A percentile compares a stretch with the other conserved stretches of the same genome.
Evolutionary conservation across 2,888 invertebrate genomes (phyloP).

Genomic region (Stenchaetothrips biformis): DNA sequence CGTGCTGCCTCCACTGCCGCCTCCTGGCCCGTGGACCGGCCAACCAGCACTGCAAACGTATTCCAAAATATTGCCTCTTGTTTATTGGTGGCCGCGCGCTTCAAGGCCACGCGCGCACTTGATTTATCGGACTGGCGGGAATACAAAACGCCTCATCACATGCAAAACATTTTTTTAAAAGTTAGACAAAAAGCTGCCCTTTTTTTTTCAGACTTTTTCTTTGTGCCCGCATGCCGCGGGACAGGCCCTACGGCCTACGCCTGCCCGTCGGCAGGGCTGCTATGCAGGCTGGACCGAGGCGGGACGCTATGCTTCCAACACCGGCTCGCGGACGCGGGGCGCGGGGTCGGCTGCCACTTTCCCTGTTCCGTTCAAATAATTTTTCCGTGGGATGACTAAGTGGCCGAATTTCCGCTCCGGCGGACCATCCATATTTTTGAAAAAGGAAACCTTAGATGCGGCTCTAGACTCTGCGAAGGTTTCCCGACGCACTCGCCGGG

Average conservation of each 20-base stretch:
- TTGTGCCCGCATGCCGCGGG: neutral
- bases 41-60: neutral
- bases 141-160: neutral
- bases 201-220: neutral
- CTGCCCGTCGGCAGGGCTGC: no score
- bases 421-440: neutral
- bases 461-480: neutral
- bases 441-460: neutral
- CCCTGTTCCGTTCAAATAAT: neutral
- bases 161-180: neutral
- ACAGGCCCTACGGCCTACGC: no score
- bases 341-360: neutral
- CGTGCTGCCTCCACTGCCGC: neutral
- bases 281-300: neutral
- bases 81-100: neutral
- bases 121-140: neutral
- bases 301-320: neutral
- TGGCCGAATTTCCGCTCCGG: neutral
- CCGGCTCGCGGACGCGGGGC: neutral
- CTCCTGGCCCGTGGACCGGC: neutral
- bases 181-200: neutral
- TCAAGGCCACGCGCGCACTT: neutral
- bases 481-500: neutral
- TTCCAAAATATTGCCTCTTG: neutral
- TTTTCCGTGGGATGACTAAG: neutral